A percentile compares a stretch with the other conserved stretches of the same genome.
These are phyloP conservation scores for Chaetodon auriga DNA, from an alignment of 2,113 vertebrate species.

Conservation along the genomic window DNA sequence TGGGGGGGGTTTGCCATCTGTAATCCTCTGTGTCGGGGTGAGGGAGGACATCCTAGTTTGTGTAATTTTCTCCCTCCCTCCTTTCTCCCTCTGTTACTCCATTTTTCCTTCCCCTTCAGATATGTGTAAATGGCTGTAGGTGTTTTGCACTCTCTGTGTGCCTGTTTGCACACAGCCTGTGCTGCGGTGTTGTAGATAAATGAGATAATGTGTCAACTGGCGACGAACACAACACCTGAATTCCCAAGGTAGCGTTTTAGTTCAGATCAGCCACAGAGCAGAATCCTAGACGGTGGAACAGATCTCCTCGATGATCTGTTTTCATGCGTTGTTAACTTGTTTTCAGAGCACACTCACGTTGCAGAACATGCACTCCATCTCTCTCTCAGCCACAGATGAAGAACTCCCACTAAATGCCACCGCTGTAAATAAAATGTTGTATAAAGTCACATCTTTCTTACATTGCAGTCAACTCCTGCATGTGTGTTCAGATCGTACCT, in stretches of 20 bases:
- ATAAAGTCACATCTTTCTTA: conserved; percentile 20
- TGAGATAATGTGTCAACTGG: conserved; percentile 72
- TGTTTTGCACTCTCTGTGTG: conserved; percentile 37
- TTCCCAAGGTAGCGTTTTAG: conserved; percentile 76
- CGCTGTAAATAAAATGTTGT: conserved; percentile 31
- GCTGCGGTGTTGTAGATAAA: conserved; percentile 69
- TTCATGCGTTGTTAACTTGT: conserved; percentile 70
- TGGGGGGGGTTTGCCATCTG: conserved; percentile 21
- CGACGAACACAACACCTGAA: conserved; percentile 68
- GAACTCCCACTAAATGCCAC: conserved; percentile 41
- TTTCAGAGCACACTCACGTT: conserved; percentile 64
- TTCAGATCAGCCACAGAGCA: conserved; percentile 59
- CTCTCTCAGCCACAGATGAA: conserved; percentile 32
- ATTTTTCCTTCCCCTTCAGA: conserved; percentile 18
- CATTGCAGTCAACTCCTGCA: not conserved
- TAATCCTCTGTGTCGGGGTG: conserved; percentile 38
- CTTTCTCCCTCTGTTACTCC: conserved; percentile 4
- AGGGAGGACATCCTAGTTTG: conserved; percentile 24
- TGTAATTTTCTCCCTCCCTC: not conserved
- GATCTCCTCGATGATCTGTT: conserved; percentile 67
- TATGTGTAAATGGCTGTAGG: conserved; percentile 45
- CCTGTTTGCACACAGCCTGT: conserved; percentile 53
- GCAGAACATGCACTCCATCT: conserved; percentile 34
- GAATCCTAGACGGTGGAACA: conserved; percentile 61
- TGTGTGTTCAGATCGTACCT: conserved; percentile 16